Evolutionary conservation across 1,140 invertebrate genomes (phyloP), one percentile per base, ranked within the genome.

Genomic region (Spodoptera litura): DNA sequence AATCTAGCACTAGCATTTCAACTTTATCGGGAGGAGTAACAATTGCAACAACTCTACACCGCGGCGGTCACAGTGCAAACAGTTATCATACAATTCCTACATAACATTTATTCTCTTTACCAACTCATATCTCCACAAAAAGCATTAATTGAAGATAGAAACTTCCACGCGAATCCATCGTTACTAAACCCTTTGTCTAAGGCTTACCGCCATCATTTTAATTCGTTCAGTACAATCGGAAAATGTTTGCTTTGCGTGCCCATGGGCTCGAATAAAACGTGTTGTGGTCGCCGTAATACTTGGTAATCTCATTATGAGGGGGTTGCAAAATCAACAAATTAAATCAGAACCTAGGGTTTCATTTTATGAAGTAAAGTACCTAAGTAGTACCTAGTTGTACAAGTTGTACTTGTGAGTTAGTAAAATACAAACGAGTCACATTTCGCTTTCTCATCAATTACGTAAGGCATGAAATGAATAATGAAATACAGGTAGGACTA

Each of bases 211-310:
- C 64, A 53, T 68, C 64, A 9, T 52, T 52, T 68, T 53, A 52
- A 68, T 68, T 68, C 64, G 20, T 68, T 56, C 55, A 59, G 9
- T 73, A 51, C 71, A 61, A 73, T 61, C 55, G 70, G 64, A 72
- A 72, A 72, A 72, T 73, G 56, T 61, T 73, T 73, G 56, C 71
- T 27, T 73, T 73, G 71, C 71, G 71, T 73, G 71, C 71, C 56
- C 20, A 49, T 27, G n/a, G 27, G n/a, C 35, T 64, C 56, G 49
- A 71, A 56, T 27, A 38, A 20, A 59, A 73, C 71, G 35, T 73
- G 35, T 73, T 73, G 70, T 20, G 70, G n/a, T 72, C 38, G 38
- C 38, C 38, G n/a, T 15, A 61, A 61, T 73, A 56, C 38, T 38
- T 61, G 10, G 31, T 20, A 59, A 25, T 44, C 56, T 49, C 56